Evolutionary conservation across 2,797 vertebrate species (phyloP).

Genomic region (Peromyscus nudipes): DNA sequence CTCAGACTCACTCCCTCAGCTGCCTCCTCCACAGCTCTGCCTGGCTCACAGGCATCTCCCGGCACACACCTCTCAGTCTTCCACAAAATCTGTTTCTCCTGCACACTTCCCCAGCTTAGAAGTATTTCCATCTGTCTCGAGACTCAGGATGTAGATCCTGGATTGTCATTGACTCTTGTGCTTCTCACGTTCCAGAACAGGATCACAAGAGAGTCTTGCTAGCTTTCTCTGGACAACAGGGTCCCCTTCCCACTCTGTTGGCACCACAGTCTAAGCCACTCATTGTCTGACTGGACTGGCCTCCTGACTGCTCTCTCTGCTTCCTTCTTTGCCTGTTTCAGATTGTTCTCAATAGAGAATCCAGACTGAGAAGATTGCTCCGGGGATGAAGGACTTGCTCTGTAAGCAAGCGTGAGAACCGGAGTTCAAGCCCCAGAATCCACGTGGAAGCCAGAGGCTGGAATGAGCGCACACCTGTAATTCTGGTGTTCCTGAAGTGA

Average conservation of each 20-base stretch:
- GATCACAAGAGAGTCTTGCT: background rate
- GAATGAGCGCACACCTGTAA: background rate
- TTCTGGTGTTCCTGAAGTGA: background rate
- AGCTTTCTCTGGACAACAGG: background rate
- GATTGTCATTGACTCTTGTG: background rate
- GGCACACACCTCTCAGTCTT: background rate
- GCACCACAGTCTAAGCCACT: background rate
- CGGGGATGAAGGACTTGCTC: background rate
- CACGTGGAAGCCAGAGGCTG: background rate
- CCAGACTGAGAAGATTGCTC: background rate
- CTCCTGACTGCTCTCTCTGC: slow-evolving; percentile 2
- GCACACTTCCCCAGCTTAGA: background rate
- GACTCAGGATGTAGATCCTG: background rate
- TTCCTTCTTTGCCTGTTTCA: background rate
- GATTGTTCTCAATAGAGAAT: background rate
- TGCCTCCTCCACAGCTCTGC: background rate
- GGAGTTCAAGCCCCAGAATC: background rate
- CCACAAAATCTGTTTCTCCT: background rate
- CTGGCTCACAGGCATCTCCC: background rate
- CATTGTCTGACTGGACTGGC: background rate
- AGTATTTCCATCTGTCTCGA: background rate
- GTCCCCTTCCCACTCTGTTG: background rate
- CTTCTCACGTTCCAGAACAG: background rate
- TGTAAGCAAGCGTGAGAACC: background rate
- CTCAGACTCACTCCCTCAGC: background rate